Percentiles rank a stretch among this genome's conserved stretches.
Conservation (phyloP, 1,140 invertebrate species). For the Cydia amplana region DNA sequence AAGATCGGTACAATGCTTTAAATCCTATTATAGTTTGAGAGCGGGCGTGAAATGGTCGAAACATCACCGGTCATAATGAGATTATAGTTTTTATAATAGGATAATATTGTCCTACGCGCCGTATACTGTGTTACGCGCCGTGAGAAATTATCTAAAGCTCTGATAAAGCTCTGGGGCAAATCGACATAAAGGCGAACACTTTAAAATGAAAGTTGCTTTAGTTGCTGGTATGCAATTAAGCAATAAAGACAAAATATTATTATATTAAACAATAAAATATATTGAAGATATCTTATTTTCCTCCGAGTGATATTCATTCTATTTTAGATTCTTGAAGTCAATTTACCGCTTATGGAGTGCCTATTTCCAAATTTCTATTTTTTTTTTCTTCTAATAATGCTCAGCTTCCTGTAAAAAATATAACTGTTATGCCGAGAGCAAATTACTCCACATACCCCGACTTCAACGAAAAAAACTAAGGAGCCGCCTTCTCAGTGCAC, state of each 20-base stretch:
- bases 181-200: neutral
- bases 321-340: too few relatives aligned
- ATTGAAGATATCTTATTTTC: too few relatives aligned
- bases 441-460: constrained; percentile 3
- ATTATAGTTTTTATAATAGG: neutral
- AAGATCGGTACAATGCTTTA: neutral
- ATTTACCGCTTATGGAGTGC: too few relatives aligned
- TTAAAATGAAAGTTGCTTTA: neutral
- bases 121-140: neutral
- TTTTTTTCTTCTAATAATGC: too few relatives aligned
- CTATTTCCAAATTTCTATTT: too few relatives aligned
- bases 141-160: too few relatives aligned
- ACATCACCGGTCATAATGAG: constrained; percentile 8
- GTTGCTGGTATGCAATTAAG: too few relatives aligned
- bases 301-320: too few relatives aligned
- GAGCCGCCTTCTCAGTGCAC: constrained; percentile 26
- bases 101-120: neutral
- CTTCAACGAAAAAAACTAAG: constrained; percentile 2
- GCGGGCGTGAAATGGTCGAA: constrained; percentile 17
- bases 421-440: neutral
- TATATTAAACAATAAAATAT: too few relatives aligned
- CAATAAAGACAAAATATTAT: too few relatives aligned
- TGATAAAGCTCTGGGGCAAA: neutral
- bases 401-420: neutral
- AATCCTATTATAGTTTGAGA: constrained; percentile 13